phyloP scores from a whole-genome alignment of 2,113 vertebrate species.

The Gadus chalcogrammus region DNA sequence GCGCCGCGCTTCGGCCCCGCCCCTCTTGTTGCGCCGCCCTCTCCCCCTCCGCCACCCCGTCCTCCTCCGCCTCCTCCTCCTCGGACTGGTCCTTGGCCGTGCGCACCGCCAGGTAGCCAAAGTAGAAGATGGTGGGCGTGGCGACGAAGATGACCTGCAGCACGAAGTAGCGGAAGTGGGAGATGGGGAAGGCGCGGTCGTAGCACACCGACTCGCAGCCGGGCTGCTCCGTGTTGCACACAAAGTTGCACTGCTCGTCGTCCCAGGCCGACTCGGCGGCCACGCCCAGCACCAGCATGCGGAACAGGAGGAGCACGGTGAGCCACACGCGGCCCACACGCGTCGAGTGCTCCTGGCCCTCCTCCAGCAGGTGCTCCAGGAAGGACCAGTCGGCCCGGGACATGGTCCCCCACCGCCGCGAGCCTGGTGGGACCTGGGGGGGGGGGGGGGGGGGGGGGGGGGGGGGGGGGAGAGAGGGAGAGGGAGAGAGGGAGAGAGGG shows the following conservation, averaged over 20 bases:
- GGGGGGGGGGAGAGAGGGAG: not conserved
- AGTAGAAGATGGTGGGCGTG: conserved; percentile 89
- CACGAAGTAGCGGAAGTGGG: conserved; percentile 95
- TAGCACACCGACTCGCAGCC: conserved; percentile 92
- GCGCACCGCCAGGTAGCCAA: conserved; percentile 86
- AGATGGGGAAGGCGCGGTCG: conserved; percentile 93
- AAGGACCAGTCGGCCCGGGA: conserved; percentile 96
- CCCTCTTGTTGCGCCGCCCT: not conserved
- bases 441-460: not conserved
- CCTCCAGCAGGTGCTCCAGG: conserved; percentile 90
- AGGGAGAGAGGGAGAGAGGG: not conserved
- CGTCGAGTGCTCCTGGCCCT: conserved; percentile 91
- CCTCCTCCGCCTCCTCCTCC: not conserved
- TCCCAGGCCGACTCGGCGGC: conserved; percentile 94
- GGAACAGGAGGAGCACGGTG: conserved; percentile 94
- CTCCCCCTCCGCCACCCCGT: not conserved
- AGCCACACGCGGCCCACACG: conserved; percentile 91
- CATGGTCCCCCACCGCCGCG: conserved; percentile 67
- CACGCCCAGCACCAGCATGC: conserved; percentile 87
- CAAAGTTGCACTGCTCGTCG: conserved; percentile 87
- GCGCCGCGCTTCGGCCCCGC: too few relatives aligned
- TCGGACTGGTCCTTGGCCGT: conserved; percentile 14
- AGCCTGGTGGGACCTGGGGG: not conserved
- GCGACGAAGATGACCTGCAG: conserved; percentile 97
- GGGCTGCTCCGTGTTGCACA: conserved; percentile 91